A percentile compares a stretch with the other conserved stretches of the same genome.
phyloP scores from a whole-genome alignment of 2,888 invertebrate genomes.

The Torymus auratus region DNA sequence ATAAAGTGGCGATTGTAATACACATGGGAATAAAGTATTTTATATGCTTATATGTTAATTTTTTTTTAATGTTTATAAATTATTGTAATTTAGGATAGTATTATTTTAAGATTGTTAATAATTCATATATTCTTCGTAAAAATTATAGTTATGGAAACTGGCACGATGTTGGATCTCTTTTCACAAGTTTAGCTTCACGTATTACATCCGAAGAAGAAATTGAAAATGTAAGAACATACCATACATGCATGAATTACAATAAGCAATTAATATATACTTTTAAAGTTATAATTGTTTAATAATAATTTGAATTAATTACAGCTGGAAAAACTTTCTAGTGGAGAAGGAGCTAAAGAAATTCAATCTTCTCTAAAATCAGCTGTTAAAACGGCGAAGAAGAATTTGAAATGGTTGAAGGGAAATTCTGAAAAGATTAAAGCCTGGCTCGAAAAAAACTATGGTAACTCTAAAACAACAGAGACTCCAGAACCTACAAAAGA shows the following conservation, averaged over 20 bases:
- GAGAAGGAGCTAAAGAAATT: constrained; percentile 1
- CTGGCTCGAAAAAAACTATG: constrained; percentile 52
- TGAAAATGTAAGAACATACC: constrained; percentile 59
- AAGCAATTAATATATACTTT: too few species aligned
- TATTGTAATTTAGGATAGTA: too few species aligned
- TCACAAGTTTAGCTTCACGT: constrained; percentile 60
- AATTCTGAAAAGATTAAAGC: constrained; percentile 47
- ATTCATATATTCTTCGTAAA: neutral
- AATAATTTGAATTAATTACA: constrained; percentile 36
- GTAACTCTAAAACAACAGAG: neutral
- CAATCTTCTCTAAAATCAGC: constrained; percentile 27
- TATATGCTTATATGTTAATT: too few species aligned
- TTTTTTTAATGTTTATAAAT: too few species aligned
- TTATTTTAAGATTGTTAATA: too few species aligned
- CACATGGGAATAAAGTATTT: too few species aligned
- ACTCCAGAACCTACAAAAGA: too few species aligned
- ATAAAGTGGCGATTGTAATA: too few species aligned
- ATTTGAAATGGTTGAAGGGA: constrained; percentile 53
- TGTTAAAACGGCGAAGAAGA: constrained; percentile 51
- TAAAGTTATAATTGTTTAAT: too few species aligned
- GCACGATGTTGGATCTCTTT: constrained; percentile 62
- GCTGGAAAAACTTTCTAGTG: constrained; percentile 59
- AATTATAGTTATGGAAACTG: constrained; percentile 64
- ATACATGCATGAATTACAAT: too few species aligned
- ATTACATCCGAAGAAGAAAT: constrained; percentile 62